Conservation (phyloP, 1,140 invertebrate genomes). For the Drosophila carrolli region DNA sequence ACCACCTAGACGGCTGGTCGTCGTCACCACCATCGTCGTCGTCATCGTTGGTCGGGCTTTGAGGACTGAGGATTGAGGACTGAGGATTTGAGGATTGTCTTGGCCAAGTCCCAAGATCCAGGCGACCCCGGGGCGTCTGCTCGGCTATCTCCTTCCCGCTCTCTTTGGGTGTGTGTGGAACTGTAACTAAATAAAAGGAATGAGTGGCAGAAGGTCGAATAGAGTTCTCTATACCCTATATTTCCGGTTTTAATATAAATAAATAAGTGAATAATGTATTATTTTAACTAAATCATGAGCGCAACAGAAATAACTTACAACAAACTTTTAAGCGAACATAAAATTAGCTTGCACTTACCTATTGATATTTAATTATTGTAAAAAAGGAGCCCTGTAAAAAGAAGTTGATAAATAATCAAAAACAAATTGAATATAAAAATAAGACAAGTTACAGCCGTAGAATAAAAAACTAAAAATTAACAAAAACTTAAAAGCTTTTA, state of each 20-base stretch:
- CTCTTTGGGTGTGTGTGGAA: slow-evolving; percentile 67
- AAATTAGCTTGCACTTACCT: no score
- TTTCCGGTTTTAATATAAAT: not conserved
- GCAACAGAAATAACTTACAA: no score
- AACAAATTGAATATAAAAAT: no score
- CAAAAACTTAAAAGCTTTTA: no score
- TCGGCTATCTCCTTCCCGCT: slow-evolving; percentile 25
- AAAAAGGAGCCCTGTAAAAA: no score
- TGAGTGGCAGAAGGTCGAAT: not conserved
- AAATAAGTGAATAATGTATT: no score
- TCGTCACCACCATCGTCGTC: slow-evolving; percentile 38
- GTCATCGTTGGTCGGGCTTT: slow-evolving; percentile 31
- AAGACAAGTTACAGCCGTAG: no score
- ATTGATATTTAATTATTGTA: no score
- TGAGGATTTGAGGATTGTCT: slow-evolving; percentile 58
- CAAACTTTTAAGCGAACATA: no score
- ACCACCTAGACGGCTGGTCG: slow-evolving; percentile 77
- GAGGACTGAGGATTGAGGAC: not conserved
- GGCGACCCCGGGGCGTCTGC: slow-evolving; percentile 56
- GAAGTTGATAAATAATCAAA: no score
- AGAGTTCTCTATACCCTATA: slow-evolving; percentile 28
- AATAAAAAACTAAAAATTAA: no score
- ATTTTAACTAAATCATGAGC: no score
- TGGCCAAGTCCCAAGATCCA: slow-evolving; percentile 75
- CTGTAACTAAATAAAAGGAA: slow-evolving; percentile 75